These are phyloP conservation scores for Heteropelma amictum DNA, from an alignment of 2,888 invertebrate species.

Conservation along the genomic window DNA sequence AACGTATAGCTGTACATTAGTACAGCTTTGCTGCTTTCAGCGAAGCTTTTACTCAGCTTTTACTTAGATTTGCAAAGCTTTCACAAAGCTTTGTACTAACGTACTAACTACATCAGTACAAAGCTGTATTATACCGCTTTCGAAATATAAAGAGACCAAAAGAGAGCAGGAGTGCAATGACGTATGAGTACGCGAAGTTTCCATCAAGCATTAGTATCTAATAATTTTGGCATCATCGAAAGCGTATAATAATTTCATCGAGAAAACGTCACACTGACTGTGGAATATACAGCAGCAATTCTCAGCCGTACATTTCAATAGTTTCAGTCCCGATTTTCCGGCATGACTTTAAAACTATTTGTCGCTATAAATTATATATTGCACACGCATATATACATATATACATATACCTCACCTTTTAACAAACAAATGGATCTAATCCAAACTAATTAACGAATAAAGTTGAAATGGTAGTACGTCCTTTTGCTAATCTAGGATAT, in stretches of 20 bases:
- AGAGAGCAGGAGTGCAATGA: background rate
- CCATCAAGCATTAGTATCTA: constrained; percentile 7
- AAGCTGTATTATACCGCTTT: too few species aligned
- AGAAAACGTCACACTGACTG: constrained; percentile 36
- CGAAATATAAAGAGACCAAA: background rate
- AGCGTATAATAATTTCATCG: constrained; percentile 42
- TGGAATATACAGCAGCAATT: background rate
- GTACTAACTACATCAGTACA: too few species aligned
- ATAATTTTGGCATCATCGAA: constrained; percentile 45
- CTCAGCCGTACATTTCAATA: constrained; percentile 6
- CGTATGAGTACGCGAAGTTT: constrained; percentile 14
- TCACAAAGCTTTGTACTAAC: too few species aligned
- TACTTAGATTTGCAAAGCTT: too few species aligned
- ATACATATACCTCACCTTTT: background rate
- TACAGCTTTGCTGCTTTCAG: too few species aligned
- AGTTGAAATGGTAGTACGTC: background rate
- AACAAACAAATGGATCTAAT: constrained; percentile 15
- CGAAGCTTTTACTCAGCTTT: too few species aligned
- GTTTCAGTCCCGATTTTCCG: constrained; percentile 1
- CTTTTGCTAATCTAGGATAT: background rate
- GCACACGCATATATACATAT: background rate
- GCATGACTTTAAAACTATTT: too few species aligned
- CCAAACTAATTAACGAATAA: background rate
- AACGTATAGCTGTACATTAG: too few species aligned
- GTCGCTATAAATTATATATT: too few species aligned